Conservation (phyloP, 2,113 vertebrate species). For the Chrysemys picta region DNA sequence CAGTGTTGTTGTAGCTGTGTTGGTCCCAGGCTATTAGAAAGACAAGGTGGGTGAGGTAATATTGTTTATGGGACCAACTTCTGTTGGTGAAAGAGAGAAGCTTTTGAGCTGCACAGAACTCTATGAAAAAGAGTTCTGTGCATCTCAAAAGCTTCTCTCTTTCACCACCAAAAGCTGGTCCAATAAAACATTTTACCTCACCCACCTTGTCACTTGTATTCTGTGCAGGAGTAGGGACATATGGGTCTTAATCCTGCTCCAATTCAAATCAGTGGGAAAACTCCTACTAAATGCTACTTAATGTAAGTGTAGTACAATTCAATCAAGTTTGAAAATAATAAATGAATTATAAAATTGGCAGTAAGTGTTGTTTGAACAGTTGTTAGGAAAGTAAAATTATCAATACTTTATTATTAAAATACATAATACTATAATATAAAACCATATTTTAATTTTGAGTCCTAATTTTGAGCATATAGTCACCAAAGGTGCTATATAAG, state of each 20-base stretch:
- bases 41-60: neutral
- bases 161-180: neutral
- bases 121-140: neutral
- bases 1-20: neutral
- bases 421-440: neutral
- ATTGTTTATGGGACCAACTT: neutral
- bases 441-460: neutral
- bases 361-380: neutral
- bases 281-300: accelerated
- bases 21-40: neutral
- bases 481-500: neutral
- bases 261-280: neutral
- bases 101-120: neutral
- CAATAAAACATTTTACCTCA: neutral
- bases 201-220: neutral
- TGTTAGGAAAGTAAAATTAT: neutral
- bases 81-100: neutral
- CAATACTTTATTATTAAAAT: neutral
- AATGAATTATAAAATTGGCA: accelerated
- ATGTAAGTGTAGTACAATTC: accelerated
- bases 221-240: accelerated
- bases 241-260: accelerated
- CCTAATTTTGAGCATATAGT: neutral
- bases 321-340: neutral
- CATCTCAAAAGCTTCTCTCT: too few species aligned